Evolutionary conservation across 2,888 invertebrate genomes (phyloP).

Genomic region (Pollenia labialis): DNA sequence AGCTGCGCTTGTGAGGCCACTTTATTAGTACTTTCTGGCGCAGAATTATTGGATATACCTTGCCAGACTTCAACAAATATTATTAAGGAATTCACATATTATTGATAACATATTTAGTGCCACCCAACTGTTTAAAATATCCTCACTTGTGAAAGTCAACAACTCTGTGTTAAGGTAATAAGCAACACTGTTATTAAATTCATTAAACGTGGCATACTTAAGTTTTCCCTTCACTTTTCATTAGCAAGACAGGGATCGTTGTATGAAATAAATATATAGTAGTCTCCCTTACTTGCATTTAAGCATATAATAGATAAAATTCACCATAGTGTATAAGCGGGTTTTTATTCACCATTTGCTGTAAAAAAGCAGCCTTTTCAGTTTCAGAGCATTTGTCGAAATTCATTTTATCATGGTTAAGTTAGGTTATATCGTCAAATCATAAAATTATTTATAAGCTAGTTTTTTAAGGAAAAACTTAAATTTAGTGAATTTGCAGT

Average conservation of each 20-base stretch:
- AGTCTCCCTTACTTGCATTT: conserved; percentile 17
- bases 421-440: conserved; percentile 84
- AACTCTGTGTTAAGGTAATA: not conserved
- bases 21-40: too few species aligned
- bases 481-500: conserved; percentile 84
- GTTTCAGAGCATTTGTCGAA: conserved; percentile 76
- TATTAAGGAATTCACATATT: not conserved
- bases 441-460: conserved; percentile 85
- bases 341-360: conserved; percentile 64
- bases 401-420: conserved; percentile 83
- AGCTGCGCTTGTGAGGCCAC: too few species aligned
- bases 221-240: conserved; percentile 49
- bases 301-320: conserved; percentile 14
- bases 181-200: conserved; percentile 43
- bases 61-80: not conserved
- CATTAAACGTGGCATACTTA: conserved; percentile 66
- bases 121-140: not conserved
- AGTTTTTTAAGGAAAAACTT: conserved; percentile 84
- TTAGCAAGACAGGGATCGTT: conserved; percentile 33
- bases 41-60: too few species aligned
- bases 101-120: not conserved
- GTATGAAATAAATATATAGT: not conserved
- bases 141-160: conserved; percentile 2
- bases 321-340: conserved; percentile 68
- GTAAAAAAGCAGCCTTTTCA: conserved; percentile 68